Evolutionary conservation across 2,888 invertebrate species (phyloP), one percentile per base, ranked within the genome.

Genomic region (Girardia tigrina): DNA sequence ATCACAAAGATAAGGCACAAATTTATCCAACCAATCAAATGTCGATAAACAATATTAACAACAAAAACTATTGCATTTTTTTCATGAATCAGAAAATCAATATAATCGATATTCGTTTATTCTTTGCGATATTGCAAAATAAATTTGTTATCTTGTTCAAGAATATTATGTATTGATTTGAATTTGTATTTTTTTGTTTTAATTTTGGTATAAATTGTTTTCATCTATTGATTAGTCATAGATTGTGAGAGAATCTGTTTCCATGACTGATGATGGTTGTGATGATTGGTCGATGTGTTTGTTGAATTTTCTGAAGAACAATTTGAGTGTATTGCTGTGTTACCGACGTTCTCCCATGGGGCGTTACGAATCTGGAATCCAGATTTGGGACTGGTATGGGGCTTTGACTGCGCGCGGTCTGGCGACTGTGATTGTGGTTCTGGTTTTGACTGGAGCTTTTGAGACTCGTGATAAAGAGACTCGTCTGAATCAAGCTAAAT

Each of bases 331-430:
- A 20, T 56, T 4, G n/a, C 4, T 20, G n/a, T 56, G 56, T 56
- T 56, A 56, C 4, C 56, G 6, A 23, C n/a, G 23, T 4, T n/a
- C 6, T 56, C 56, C 56, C 56, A 56, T 4, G 56, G 56, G 23
- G 56, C 56, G n/a, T 56, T 56, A 16, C 56, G 56, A 56, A 56
- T 56, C 4, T 56, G 56, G 23, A 56, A 56, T 56, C 56, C 56
- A 4, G 56, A 56, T 56, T 56, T 56, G 6, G n/a, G 56, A 56
- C 20, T 20, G n/a, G n/a, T 4, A 56, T n/a, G 23, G 4, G 56
- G 23, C n/a, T 56, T 56, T 16, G 56, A 23, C 23, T 12, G 8
- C 23, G 56, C 2, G 23, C 6, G 4, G n/a, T 56, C 56, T 56
- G n/a, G 8, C 23, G 56, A 23, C 23, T 56, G 56, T 8, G n/a